Percentiles rank a stretch among this genome's conserved stretches.
phyloP scores from a whole-genome alignment of 1,140 invertebrate species.

The Neuroterus valhalla region DNA sequence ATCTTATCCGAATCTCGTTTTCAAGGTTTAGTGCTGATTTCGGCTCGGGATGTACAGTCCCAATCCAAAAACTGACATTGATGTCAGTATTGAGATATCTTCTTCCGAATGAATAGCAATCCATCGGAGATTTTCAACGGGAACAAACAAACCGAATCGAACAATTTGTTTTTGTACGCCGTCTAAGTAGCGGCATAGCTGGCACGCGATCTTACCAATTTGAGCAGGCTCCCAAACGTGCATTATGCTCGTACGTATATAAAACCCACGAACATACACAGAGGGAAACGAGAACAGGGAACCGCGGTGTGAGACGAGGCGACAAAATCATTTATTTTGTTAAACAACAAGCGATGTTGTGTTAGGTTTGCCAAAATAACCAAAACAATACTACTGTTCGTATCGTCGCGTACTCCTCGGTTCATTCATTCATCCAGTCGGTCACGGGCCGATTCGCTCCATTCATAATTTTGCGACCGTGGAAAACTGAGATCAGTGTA shows the following conservation, averaged over 20 bases:
- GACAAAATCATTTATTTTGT: constrained; percentile 72
- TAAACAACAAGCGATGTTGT: constrained; percentile 71
- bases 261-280: constrained; percentile 28
- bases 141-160: constrained; percentile 56
- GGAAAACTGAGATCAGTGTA: not conserved
- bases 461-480: constrained; percentile 33
- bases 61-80: constrained; percentile 7
- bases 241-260: constrained; percentile 25
- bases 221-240: constrained; percentile 27
- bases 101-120: constrained; percentile 34
- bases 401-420: constrained; percentile 45
- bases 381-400: constrained; percentile 63
- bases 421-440: constrained; percentile 54
- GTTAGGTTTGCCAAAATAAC: constrained; percentile 72
- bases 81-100: constrained; percentile 29
- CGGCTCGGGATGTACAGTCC: not conserved
- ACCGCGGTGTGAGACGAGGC: constrained; percentile 48
- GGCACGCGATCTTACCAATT: constrained; percentile 48
- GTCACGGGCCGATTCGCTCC: not conserved
- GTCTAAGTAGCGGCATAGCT: constrained; percentile 56
- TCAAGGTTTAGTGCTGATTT: too few species aligned
- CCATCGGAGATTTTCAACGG: constrained; percentile 38
- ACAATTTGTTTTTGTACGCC: constrained; percentile 59
- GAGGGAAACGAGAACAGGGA: constrained; percentile 32
- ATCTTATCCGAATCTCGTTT: too few species aligned